phyloP scores from a whole-genome alignment of 2,888 invertebrate species.

The Cataglyphis livida region DNA sequence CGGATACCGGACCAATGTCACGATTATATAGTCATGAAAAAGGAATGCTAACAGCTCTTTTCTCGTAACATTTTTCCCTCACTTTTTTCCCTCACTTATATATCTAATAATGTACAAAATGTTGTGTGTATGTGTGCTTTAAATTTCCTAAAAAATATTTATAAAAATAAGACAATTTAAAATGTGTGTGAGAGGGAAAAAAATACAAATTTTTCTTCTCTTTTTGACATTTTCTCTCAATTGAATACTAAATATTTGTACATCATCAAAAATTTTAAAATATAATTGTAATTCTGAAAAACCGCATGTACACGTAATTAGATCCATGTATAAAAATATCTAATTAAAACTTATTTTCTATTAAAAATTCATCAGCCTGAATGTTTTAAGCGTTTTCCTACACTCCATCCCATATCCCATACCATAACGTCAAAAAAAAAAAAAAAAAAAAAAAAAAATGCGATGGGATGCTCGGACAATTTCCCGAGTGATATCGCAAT shows the following conservation, averaged over 20 bases:
- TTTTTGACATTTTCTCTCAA: not conserved
- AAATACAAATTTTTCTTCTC: not conserved
- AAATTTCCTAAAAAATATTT: not conserved
- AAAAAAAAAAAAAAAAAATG: not conserved
- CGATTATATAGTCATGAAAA: not conserved
- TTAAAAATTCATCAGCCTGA: slow-evolving; percentile 15
- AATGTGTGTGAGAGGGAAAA: not conserved
- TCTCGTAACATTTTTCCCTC: not conserved
- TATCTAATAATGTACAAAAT: not conserved
- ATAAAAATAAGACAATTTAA: not conserved
- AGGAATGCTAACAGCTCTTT: not conserved
- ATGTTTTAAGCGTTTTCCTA: not conserved
- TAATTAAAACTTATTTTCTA: not conserved
- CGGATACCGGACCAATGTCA: not conserved
- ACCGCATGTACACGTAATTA: not conserved
- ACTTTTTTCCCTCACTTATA: no score
- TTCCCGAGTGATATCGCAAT: slow-evolving; percentile 5
- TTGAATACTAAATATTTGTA: slow-evolving; percentile 8
- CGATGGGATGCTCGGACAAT: slow-evolving; percentile 7
- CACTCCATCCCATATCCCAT: not conserved
- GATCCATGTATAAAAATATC: not conserved
- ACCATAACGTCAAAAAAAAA: not conserved
- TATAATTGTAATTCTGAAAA: not conserved
- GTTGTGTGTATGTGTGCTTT: not conserved
- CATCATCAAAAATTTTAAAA: not conserved